Evolutionary conservation across 2,113 vertebrate species (phyloP).

Genomic region (Phaethornis superciliosus): DNA sequence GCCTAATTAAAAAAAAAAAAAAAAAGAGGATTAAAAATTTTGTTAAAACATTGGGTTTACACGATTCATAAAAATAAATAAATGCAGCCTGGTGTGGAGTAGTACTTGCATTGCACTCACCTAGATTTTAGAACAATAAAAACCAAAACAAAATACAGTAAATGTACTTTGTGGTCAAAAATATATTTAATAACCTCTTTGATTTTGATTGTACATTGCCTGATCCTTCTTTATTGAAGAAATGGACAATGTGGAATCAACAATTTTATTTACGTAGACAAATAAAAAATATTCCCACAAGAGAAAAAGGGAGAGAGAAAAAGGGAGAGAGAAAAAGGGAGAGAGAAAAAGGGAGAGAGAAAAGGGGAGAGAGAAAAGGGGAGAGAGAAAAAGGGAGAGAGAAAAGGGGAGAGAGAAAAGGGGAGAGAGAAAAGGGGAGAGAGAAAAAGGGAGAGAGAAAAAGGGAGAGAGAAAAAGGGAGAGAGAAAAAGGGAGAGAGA

Average conservation of each 20-base stretch:
- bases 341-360: too few species aligned
- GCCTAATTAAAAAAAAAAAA: conserved; percentile 71
- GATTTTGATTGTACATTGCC: neutral
- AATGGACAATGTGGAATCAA: neutral
- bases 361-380: too few species aligned
- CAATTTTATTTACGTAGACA: neutral
- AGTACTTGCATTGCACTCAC: neutral
- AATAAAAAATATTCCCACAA: neutral
- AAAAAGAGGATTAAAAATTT: neutral
- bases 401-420: too few species aligned
- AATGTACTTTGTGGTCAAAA: neutral
- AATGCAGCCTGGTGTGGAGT: neutral
- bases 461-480: too few species aligned
- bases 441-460: too few species aligned
- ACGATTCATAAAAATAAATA: conserved; percentile 35
- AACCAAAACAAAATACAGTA: neutral
- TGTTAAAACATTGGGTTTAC: neutral
- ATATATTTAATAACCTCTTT: neutral
- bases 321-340: neutral
- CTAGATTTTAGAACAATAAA: neutral
- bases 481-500: too few species aligned
- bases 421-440: too few species aligned
- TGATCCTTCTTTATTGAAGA: neutral
- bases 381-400: too few species aligned
- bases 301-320: too few species aligned